phyloP scores from a whole-genome alignment of 2,888 invertebrate genomes.

The Noctuana brunneofusca region DNA sequence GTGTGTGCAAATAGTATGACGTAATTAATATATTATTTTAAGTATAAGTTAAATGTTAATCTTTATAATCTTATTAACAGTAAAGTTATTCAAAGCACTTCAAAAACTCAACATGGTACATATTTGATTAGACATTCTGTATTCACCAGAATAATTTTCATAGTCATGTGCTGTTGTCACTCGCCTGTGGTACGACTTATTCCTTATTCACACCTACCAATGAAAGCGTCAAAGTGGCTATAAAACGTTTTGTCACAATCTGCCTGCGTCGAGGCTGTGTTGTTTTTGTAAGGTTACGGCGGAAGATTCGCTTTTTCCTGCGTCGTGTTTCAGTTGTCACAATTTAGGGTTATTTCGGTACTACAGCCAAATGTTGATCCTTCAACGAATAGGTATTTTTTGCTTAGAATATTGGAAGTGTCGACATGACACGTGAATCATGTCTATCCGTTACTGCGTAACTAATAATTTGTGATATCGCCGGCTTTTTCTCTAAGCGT shows the following conservation, averaged over 20 bases:
- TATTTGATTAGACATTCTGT: too few species aligned
- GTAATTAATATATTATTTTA: too few species aligned
- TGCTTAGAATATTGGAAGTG: not conserved
- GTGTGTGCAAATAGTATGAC: too few species aligned
- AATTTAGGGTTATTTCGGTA: constrained; percentile 5
- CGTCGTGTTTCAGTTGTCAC: constrained; percentile 11
- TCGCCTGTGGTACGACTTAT: not conserved
- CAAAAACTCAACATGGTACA: too few species aligned
- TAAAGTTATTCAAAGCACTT: too few species aligned
- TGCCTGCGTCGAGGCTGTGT: constrained; percentile 17
- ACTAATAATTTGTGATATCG: too few species aligned
- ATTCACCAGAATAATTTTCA: too few species aligned
- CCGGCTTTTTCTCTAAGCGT: too few species aligned
- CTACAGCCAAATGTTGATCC: constrained; percentile 7
- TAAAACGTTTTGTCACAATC: constrained; percentile 33
- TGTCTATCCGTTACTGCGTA: too few species aligned
- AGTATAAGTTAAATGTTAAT: too few species aligned
- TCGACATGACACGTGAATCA: not conserved
- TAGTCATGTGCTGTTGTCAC: not conserved
- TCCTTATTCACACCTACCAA: constrained; percentile 13
- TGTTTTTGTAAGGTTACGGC: constrained; percentile 28
- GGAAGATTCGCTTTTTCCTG: constrained; percentile 6
- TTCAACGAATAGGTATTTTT: not conserved
- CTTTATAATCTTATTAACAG: too few species aligned
- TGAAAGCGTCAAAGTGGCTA: constrained; percentile 26